A percentile compares a stretch with the other conserved stretches of the same genome.
Conservation (phyloP, 2,888 invertebrate species). For the Morpho achilles region DNA sequence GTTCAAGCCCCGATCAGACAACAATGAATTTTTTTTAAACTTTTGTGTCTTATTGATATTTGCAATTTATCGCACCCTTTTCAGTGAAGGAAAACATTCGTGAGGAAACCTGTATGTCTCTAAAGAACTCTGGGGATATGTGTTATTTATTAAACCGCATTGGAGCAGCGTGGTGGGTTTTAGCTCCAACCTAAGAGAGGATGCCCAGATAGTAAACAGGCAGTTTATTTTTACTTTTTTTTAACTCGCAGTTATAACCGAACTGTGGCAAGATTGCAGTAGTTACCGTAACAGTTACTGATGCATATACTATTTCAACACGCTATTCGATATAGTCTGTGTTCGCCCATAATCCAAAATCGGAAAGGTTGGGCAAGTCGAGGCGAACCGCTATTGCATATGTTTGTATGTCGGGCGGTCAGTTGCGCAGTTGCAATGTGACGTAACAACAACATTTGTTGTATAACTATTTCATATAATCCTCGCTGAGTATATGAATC, state of each 20-base stretch:
- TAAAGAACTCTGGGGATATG: too few species aligned
- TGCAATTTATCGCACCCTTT: too few species aligned
- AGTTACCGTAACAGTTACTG: slow-evolving; percentile 4
- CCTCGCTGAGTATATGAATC: slow-evolving; percentile 30
- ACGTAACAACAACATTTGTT: slow-evolving; percentile 57
- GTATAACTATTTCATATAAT: slow-evolving; percentile 54
- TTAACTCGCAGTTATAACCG: neutral
- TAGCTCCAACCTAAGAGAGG: too few species aligned
- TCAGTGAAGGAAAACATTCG: too few species aligned
- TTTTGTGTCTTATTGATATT: too few species aligned
- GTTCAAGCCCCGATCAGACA: too few species aligned
- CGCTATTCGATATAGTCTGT: slow-evolving; percentile 22
- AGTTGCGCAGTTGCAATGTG: slow-evolving; percentile 42
- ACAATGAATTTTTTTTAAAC: too few species aligned
- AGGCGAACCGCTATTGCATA: slow-evolving; percentile 39
- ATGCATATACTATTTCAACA: slow-evolving; percentile 11
- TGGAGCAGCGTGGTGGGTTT: too few species aligned
- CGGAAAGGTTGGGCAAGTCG: slow-evolving; percentile 26
- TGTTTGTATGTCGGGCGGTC: slow-evolving; percentile 61
- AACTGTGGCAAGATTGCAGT: neutral
- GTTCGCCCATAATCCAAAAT: slow-evolving; percentile 17
- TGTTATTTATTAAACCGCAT: too few species aligned
- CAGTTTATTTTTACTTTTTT: too few species aligned
- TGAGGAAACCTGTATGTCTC: too few species aligned
- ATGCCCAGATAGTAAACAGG: too few species aligned